Evolutionary conservation across 1,140 invertebrate species (phyloP).

Genomic region (Monochamus saltuarius): DNA sequence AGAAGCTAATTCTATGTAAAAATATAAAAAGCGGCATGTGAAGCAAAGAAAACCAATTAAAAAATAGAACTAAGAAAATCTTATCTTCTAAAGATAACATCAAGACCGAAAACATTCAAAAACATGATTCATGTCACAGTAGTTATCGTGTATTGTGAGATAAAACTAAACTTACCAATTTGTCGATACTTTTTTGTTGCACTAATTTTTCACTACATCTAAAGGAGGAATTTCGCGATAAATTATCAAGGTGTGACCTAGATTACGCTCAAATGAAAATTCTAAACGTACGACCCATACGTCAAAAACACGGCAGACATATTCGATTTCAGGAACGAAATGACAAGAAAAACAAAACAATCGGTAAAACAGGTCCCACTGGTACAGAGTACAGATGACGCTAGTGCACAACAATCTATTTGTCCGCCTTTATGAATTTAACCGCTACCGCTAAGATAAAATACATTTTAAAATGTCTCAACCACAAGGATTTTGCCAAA

Average conservation of each 20-base stretch:
- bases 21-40: no score
- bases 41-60: no score
- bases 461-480: no score
- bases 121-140: no score
- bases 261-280: conserved; percentile 31
- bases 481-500: no score
- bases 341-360: conserved; percentile 23
- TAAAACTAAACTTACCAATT: conserved; percentile 1
- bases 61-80: no score
- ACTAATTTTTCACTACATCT: not conserved
- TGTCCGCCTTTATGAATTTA: no score
- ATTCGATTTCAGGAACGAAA: conserved; percentile 30
- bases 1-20: no score
- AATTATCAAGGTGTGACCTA: conserved; percentile 33
- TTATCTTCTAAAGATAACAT: no score
- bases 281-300: conserved; percentile 37
- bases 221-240: not conserved
- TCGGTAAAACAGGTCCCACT: conserved; percentile 20
- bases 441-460: conserved; percentile 5
- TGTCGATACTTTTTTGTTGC: not conserved
- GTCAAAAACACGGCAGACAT: conserved; percentile 43
- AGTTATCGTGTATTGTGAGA: no score
- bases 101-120: no score
- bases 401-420: not conserved
- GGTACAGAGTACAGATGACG: not conserved